Base-by-base conservation (phyloP, 2,113 vertebrate species). In the Argyrosomus japonicus region DNA sequence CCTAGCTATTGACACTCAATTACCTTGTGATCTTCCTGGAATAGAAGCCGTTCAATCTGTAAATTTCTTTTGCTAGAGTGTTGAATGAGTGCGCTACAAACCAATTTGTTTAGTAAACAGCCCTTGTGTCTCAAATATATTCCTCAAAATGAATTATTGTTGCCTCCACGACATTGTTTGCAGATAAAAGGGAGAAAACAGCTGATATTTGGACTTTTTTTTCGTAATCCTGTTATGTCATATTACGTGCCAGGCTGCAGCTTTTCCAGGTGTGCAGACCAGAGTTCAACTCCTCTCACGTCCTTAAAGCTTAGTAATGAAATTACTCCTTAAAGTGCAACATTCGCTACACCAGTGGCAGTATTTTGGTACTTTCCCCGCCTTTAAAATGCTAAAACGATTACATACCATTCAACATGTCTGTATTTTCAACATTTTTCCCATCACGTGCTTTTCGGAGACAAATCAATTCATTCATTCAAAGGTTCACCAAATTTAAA, bases 1-100 rank as follows among this genome's bases (percentile, higher is more conserved):
- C 58, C 70, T 45, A 3, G 73, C 79, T 81, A 87, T 82, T 87
- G 87, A 89, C 88, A 73, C 78, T 79, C 89, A 79, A 82, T 88
- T 89, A 89, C 77, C 62, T 76, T 18, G 51, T 63, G 79, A 75
- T 83, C 74, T 69, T 84, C 58, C 68, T 57, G 27, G 48, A 82
- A 88, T 74, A 62, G 74, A 84, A 68, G 53, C 70, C 2, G 15
- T 63, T 51, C 70, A 72, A 15, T 63, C 75, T 60, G 56, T 72
- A 77, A 1, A 79, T 75, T 54, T 80, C 27, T 75, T 29, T 71
- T 77, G 47, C 60, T 80, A 0, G 53, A 67, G 32, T 2, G 45
- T 36, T 18, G 57, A 75, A 67, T 47, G 64, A 68, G 47, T 50
- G 29, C 25, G 36, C 63, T 43, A 51, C 69, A 63, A 69, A 61